A percentile compares a stretch with the other conserved stretches of the same genome.
Evolutionary conservation across 2,113 vertebrate genomes (phyloP).

Genomic region (Cichladusa arquata): DNA sequence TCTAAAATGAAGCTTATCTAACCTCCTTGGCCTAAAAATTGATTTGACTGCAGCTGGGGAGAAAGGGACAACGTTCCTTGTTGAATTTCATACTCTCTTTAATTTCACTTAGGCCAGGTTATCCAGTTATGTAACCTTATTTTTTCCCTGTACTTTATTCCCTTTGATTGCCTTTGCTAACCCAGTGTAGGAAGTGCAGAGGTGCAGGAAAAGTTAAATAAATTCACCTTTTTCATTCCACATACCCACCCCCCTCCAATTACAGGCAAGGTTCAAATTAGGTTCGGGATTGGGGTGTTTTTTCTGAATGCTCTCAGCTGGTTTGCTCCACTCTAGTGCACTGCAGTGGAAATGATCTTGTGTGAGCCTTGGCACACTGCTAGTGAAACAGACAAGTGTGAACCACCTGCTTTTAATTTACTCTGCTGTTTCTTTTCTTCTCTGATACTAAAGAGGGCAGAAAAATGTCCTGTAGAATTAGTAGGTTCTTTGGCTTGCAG

Average conservation of each 20-base stretch:
- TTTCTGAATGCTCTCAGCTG: neutral
- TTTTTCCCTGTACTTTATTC: neutral
- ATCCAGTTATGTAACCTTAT: neutral
- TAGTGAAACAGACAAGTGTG: neutral
- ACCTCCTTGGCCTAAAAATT: neutral
- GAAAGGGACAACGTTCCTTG: neutral
- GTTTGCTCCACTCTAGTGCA: neutral
- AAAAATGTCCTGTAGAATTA: neutral
- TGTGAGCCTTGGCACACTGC: neutral
- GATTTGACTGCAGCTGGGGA: neutral
- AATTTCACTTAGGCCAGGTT: neutral
- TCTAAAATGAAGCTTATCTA: neutral
- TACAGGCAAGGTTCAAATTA: neutral
- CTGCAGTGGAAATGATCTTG: neutral
- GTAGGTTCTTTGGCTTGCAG: neutral
- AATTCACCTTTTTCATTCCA: neutral
- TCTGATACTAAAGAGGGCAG: neutral
- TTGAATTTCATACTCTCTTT: neutral
- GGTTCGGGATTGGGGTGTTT: neutral
- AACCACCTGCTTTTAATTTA: neutral
- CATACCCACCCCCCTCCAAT: fast-evolving
- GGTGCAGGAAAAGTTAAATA: neutral
- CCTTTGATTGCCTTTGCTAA: neutral
- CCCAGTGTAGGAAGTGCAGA: neutral
- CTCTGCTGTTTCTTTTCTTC: neutral